Base-by-base conservation (phyloP, 2,797 vertebrate species). In the Chaenodraco wilsoni region DNA sequence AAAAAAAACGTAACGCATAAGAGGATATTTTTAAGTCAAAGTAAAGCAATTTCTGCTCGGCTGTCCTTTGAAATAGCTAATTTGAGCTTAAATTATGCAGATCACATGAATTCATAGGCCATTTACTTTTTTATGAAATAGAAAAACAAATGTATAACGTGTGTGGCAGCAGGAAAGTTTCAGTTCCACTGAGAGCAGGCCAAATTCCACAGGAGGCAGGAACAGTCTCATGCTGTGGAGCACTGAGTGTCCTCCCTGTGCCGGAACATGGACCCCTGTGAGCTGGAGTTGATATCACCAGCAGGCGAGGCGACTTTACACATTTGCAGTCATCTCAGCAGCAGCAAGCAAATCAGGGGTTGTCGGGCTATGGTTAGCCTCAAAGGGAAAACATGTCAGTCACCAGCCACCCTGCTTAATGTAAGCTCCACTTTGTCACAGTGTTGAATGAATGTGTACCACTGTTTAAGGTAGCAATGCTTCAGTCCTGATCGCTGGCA, bases 271-370 rank as follows among this genome's bases (percentile, higher is more conserved):
- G 37, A 57, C 45, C 15, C 14, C 33, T 15, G 45, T 48, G 43
- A 49, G 27, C 44, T 41, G 33, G 67, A 27, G 37, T 9, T 48
- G 31, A 19, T 23, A 17, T 57, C 65, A 33, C 16, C 40, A 45
- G 19, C 27, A 48, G 60, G 3, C 5, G 9, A 23, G 65, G 14
- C 13, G 5, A 58, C n/a, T 43, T 37, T 46, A 15, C 5, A 23
- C 15, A 48, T 69, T 69, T 27, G 37, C 19, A 27, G 21, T 19
- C 43, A 69, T 61, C 48, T 60, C 21, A 51, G 67, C 66, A 59
- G 66, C 15, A 59, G 66, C 15, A 17, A 41, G 55, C 33, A 49
- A 69, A 69, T 59, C 33, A 31, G 12, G 17, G 31, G 3, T 43
- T 14, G 31, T 50, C 1, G 13, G 23, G 13, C 52, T 37, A 12